Percentiles rank a stretch among this genome's conserved stretches.
Evolutionary conservation across 2,113 vertebrate genomes (phyloP).

Genomic region (Mustela nigripes): DNA sequence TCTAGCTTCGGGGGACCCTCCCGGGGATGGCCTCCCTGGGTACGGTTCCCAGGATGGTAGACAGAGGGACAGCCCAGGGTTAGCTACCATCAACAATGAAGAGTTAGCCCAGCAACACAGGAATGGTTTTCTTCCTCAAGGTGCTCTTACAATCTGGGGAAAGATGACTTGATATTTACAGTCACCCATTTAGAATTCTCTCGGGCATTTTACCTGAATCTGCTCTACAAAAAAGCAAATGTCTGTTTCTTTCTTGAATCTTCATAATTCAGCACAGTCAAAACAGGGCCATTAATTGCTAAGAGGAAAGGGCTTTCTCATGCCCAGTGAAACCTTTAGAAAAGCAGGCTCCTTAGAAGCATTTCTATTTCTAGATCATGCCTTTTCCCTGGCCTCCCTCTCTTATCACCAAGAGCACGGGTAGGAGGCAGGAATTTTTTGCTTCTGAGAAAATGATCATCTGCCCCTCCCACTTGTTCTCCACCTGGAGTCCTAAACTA

Average conservation of each 20-base stretch:
- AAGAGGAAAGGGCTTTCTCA: conserved; percentile 69
- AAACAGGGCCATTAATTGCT: conserved; percentile 64
- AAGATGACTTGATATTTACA: conserved; percentile 47
- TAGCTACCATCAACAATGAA: neutral
- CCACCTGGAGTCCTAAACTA: conserved; percentile 75
- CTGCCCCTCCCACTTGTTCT: neutral
- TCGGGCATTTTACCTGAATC: conserved; percentile 64
- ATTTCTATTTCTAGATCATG: conserved; percentile 50
- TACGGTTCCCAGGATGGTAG: neutral
- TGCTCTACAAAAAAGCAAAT: conserved; percentile 5
- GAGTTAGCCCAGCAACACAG: neutral
- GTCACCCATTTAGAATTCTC: conserved; percentile 59
- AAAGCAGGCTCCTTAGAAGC: conserved; percentile 60
- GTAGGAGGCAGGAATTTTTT: conserved; percentile 54
- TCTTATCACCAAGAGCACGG: conserved; percentile 5
- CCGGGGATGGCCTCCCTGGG: neutral
- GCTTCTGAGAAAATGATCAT: conserved; percentile 70
- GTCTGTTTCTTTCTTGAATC: conserved; percentile 46
- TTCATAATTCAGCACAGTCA: conserved; percentile 27
- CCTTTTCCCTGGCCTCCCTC: neutral
- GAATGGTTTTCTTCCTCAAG: conserved; percentile 9
- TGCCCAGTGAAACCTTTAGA: conserved; percentile 69
- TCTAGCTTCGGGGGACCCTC: neutral
- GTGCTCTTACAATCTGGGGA: neutral
- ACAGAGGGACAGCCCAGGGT: neutral